These are phyloP conservation scores for Pseudopleuronectes americanus DNA, from an alignment of 2,797 vertebrate genomes.

Conservation along the genomic window DNA sequence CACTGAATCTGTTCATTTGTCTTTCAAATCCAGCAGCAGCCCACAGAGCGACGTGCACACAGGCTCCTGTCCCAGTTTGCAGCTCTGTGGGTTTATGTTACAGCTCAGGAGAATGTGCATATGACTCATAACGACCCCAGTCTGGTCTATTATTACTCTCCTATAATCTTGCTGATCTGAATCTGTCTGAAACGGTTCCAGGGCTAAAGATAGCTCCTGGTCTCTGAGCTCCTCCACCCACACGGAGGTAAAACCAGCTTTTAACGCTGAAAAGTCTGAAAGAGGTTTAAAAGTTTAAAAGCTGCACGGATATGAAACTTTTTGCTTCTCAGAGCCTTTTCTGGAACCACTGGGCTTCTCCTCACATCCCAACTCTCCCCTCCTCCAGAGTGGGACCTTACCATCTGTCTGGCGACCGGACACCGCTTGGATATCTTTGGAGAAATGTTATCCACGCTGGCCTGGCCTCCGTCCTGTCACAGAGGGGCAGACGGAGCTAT, in stretches of 20 bases:
- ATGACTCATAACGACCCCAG: slow-evolving; percentile 60
- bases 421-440: slow-evolving; percentile 78
- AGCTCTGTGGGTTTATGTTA: slow-evolving; percentile 51
- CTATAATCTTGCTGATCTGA: slow-evolving; percentile 65
- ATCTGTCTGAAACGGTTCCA: slow-evolving; percentile 63
- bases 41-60: background rate
- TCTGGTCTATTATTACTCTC: slow-evolving; percentile 73
- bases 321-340: background rate
- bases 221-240: slow-evolving; percentile 44
- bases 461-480: slow-evolving; percentile 75
- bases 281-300: background rate
- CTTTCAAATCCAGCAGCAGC: background rate
- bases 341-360: background rate
- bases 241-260: slow-evolving; percentile 33
- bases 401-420: slow-evolving; percentile 77
- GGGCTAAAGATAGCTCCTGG: slow-evolving; percentile 69
- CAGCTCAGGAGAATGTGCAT: slow-evolving; percentile 52
- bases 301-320: background rate
- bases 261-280: slow-evolving; percentile 13
- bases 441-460: slow-evolving; percentile 68
- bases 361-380: background rate
- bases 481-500: slow-evolving; percentile 48
- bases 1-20: background rate
- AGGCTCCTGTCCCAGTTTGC: slow-evolving; percentile 12
- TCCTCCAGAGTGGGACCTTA: slow-evolving; percentile 48